These are phyloP conservation scores for Bombus fervidus DNA, from an alignment of 1,140 invertebrate species.

Conservation along the genomic window DNA sequence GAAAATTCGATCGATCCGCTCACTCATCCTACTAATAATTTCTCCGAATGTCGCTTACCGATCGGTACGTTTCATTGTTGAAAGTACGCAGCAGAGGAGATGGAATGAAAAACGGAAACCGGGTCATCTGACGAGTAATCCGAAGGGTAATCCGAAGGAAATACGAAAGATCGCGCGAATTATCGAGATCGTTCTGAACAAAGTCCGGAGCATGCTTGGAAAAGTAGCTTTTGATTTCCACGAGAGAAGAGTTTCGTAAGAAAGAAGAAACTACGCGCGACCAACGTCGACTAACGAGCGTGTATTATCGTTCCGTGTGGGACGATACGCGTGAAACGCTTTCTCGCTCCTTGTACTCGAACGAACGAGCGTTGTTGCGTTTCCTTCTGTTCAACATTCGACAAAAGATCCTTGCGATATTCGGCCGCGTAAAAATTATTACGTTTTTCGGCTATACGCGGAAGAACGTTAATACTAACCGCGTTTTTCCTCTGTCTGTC, in stretches of 20 bases:
- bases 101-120: background rate
- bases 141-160: too few species aligned
- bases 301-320: background rate
- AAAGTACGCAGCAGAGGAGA: background rate
- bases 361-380: too few species aligned
- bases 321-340: background rate
- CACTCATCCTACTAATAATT: background rate
- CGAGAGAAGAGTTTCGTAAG: background rate
- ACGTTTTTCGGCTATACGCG: background rate
- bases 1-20: conserved; percentile 41
- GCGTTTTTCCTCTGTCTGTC: background rate
- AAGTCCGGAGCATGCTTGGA: background rate
- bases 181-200: background rate
- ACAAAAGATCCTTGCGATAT: background rate
- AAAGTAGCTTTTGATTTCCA: background rate
- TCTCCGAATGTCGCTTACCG: background rate
- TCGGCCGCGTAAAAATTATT: background rate
- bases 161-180: background rate
- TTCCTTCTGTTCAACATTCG: background rate
- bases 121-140: too few species aligned
- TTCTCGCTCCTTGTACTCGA: conserved; percentile 1
- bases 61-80: background rate
- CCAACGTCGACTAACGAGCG: background rate
- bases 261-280: background rate
- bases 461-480: background rate